Evolutionary conservation across 2,888 invertebrate genomes (phyloP).

Genomic region (Apoda limacodes): DNA sequence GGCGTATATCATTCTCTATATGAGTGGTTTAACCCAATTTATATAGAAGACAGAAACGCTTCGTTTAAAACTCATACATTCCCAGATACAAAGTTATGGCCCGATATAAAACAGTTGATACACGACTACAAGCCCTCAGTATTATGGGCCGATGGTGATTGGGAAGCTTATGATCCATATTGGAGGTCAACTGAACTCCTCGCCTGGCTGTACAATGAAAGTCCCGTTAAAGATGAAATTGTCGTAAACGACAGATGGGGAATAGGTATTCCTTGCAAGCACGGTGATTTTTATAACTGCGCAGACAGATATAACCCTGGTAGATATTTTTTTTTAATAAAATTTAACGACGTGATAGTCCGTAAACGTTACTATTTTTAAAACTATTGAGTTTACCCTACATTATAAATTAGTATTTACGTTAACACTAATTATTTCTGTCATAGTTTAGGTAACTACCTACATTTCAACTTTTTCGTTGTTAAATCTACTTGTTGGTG

Average conservation of each 20-base stretch:
- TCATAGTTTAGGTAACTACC: no score
- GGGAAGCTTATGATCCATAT: slow-evolving; percentile 87
- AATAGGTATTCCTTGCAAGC: slow-evolving; percentile 78
- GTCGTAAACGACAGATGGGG: slow-evolving; percentile 98
- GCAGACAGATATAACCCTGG: slow-evolving; percentile 74
- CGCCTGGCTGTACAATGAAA: slow-evolving; percentile 94
- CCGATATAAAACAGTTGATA: slow-evolving; percentile 85
- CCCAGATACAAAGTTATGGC: slow-evolving; percentile 77
- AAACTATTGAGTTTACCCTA: no score
- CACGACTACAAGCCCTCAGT: slow-evolving; percentile 78
- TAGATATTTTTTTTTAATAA: no score
- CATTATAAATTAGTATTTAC: no score
- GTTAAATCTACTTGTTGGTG: no score
- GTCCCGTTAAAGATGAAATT: slow-evolving; percentile 87
- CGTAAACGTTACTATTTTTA: background rate
- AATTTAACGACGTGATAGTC: no score
- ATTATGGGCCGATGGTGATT: slow-evolving; percentile 95
- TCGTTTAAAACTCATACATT: slow-evolving; percentile 75
- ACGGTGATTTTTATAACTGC: slow-evolving; percentile 92
- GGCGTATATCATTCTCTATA: slow-evolving; percentile 88
- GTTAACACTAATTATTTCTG: no score
- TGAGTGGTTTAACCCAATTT: slow-evolving; percentile 91
- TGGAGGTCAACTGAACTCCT: slow-evolving; percentile 89
- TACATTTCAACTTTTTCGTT: no score
- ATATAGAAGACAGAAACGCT: slow-evolving; percentile 74